Evolutionary conservation across 1,140 invertebrate species (phyloP), one percentile per base, ranked within the genome.

Genomic region (Brachionus rubens): DNA sequence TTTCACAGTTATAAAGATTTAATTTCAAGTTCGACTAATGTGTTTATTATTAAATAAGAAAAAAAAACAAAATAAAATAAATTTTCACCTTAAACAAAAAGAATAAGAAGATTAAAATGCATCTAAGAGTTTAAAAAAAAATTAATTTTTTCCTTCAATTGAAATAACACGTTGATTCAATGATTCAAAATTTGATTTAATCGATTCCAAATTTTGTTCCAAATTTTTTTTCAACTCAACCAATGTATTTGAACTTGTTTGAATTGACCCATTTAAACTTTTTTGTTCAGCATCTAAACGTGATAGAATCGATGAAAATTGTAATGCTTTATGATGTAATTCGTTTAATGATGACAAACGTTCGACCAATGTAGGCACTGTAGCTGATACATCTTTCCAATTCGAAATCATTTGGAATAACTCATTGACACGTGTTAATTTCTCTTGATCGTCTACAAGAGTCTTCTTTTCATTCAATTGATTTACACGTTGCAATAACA

Each of bases 401-500:
- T 50, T 72, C 14, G 46, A 48, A 12, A 72, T 41, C 46, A 72
- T 72, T 48, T 50, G n/a, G 41, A 72, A 72, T 19, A 72, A 24
- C 24, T 72, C 68, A 26, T 72, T 72, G 1, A 72, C 68, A 30
- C 68, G 36, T 14, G 21, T 50, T 5, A 72, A 28, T 26, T 72
- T 72, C 24, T 72, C 68, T 72, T 54, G 68, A 14, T 72, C 50
- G 10, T 72, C 68, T 16, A 72, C 36, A 19, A 72, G 46, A 72
- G 21, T 24, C 33, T 72, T 72, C 40, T 54, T 48, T 14, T 72
- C 68, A 41, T 54, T 54, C 9, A 72, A 40, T 24, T 48, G 46
- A 54, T 72, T 72, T 26, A 72, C 46, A n/a, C 50, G 14, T 21
- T 72, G 46, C 3, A 50, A 21, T 12, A 72, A 16, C 1, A 54